phyloP scores from a whole-genome alignment of 2,113 vertebrate genomes.

The Sialia sialis region DNA sequence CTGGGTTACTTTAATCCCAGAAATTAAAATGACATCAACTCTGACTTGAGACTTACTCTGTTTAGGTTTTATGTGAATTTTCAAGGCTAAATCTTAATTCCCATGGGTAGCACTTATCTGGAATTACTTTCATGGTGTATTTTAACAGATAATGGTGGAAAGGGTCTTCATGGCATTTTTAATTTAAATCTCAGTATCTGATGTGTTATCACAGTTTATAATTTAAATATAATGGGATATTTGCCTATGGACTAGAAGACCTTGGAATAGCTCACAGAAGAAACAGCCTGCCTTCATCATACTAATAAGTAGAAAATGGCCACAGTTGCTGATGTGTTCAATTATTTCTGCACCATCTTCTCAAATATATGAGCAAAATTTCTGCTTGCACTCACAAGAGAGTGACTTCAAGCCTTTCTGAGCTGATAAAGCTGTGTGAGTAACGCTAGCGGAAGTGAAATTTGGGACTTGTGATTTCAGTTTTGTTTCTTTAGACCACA shows the following conservation, averaged over 20 bases:
- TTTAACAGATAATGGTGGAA: background rate
- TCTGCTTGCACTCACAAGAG: background rate
- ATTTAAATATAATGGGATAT: background rate
- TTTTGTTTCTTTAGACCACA: background rate
- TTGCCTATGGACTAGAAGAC: background rate
- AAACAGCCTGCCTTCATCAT: background rate
- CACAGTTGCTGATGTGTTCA: background rate
- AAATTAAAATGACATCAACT: background rate
- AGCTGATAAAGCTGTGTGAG: background rate
- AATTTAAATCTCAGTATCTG: background rate
- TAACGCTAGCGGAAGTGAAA: background rate
- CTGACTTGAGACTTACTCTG: background rate
- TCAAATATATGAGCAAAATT: background rate
- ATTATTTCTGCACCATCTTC: background rate
- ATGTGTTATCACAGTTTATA: background rate
- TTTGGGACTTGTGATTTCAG: background rate
- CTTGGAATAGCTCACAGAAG: background rate
- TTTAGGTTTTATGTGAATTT: background rate
- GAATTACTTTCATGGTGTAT: background rate
- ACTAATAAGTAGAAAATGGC: background rate
- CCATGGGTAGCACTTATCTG: background rate
- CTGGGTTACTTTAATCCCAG: background rate
- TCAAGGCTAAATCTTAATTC: background rate
- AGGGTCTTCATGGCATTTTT: background rate
- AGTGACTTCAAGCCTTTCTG: background rate